Conservation (phyloP, 2,113 vertebrate species). For the Cyprinus carpio region DNA sequence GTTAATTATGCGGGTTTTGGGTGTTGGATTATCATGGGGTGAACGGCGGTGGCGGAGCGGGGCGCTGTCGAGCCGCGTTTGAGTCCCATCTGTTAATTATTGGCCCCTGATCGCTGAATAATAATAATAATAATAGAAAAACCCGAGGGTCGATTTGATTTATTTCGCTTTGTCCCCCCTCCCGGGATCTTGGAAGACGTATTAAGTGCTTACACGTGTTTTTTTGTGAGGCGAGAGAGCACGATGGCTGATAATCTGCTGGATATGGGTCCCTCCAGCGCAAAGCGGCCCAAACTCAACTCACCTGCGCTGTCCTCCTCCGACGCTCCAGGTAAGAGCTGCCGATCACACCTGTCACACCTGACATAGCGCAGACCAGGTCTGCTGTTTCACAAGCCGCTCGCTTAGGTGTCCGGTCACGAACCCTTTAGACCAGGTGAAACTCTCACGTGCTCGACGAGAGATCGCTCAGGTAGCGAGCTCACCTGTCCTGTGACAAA, state of each 20-base stretch:
- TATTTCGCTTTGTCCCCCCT: slow-evolving; percentile 43
- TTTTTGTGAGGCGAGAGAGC: slow-evolving; percentile 39
- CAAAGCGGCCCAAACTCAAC: slow-evolving; percentile 93
- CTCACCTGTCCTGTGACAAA: not conserved
- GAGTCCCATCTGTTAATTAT: slow-evolving; percentile 67
- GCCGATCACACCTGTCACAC: not conserved
- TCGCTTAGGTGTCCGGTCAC: not conserved
- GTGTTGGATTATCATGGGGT: slow-evolving; percentile 85
- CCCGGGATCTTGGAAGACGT: slow-evolving; percentile 18
- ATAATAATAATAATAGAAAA: slow-evolving; percentile 55
- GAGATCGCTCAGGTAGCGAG: not conserved
- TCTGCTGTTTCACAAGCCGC: not conserved
- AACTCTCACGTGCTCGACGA: not conserved
- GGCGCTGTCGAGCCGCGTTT: slow-evolving; percentile 86
- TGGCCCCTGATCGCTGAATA: slow-evolving; percentile 62
- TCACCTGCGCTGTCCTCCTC: slow-evolving; percentile 87
- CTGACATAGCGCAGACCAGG: not conserved
- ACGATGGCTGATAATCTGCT: slow-evolving; percentile 93
- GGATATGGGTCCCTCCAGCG: slow-evolving; percentile 90
- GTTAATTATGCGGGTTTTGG: slow-evolving; percentile 81
- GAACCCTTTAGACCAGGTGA: not conserved
- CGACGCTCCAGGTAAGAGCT: slow-evolving; percentile 88
- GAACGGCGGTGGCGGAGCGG: slow-evolving; percentile 81
- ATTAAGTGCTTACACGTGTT: slow-evolving; percentile 23
- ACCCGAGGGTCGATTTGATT: slow-evolving; percentile 49